These are phyloP conservation scores for Eulemur rubriventer DNA, from an alignment of 2,797 vertebrate species.

Conservation along the genomic window DNA sequence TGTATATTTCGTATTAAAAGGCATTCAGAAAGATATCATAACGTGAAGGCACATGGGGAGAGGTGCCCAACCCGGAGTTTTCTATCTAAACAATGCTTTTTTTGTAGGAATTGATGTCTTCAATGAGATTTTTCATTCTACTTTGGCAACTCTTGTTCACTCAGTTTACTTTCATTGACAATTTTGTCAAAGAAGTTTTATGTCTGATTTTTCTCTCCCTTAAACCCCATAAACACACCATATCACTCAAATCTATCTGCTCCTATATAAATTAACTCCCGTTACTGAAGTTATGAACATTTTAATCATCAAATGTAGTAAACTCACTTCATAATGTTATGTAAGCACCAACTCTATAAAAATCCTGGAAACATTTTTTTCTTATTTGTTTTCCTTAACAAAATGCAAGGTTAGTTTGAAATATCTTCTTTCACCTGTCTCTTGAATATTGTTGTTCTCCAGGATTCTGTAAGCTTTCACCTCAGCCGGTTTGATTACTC, in stretches of 20 bases:
- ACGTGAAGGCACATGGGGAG: background rate
- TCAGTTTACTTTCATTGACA: background rate
- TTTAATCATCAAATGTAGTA: background rate
- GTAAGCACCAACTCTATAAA: background rate
- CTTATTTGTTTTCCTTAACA: background rate
- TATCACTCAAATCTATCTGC: background rate
- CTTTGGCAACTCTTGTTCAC: background rate
- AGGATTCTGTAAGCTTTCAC: background rate
- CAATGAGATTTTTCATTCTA: background rate
- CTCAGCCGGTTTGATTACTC: background rate
- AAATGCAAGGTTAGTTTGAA: background rate
- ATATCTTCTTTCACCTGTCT: background rate
- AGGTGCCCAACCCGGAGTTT: background rate
- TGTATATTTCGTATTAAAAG: background rate
- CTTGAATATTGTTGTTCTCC: background rate
- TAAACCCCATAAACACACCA: background rate
- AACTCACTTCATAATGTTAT: background rate
- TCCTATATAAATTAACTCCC: background rate
- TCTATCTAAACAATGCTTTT: background rate
- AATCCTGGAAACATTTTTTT: background rate
- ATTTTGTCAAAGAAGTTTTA: background rate
- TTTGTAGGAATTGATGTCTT: background rate
- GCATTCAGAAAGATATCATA: background rate
- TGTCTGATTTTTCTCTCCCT: background rate
- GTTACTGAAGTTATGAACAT: background rate